These are phyloP conservation scores for Fratercula arctica DNA, from an alignment of 2,797 vertebrate species.

Conservation along the genomic window DNA sequence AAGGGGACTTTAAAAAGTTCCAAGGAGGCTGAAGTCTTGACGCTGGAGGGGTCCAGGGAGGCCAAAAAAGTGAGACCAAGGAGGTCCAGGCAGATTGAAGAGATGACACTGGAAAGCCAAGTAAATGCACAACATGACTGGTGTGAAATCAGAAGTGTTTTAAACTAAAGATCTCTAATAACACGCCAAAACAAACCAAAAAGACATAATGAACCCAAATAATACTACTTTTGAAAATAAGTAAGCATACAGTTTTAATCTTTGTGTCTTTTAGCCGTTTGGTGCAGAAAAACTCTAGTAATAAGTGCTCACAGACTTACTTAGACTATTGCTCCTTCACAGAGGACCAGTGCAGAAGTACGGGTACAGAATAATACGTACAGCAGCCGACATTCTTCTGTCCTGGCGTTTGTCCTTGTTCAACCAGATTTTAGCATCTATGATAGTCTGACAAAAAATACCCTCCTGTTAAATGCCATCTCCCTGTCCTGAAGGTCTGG, in stretches of 20 bases:
- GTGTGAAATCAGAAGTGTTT: neutral
- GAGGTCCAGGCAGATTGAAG: slow-evolving; percentile 30
- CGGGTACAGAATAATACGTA: neutral
- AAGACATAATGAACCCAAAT: neutral
- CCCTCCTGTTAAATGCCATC: neutral
- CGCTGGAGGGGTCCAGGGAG: slow-evolving; percentile 67
- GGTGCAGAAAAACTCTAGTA: neutral
- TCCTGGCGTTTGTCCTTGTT: neutral
- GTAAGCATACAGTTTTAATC: neutral
- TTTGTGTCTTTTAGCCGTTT: neutral
- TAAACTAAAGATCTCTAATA: neutral
- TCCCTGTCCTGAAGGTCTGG: neutral
- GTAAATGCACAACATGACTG: neutral
- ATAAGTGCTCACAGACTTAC: neutral
- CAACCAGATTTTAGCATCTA: neutral
- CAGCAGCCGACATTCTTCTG: neutral
- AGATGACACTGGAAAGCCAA: slow-evolving; percentile 48
- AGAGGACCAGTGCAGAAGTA: neutral
- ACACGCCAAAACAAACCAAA: neutral
- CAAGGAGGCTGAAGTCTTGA: slow-evolving; percentile 57
- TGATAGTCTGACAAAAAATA: neutral
- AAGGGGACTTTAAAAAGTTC: slow-evolving; percentile 65
- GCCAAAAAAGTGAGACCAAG: slow-evolving; percentile 42
- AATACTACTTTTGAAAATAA: neutral
- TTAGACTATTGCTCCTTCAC: neutral